phyloP scores from a whole-genome alignment of 2,797 vertebrate species.

The Oreonectes daqikongensis region DNA sequence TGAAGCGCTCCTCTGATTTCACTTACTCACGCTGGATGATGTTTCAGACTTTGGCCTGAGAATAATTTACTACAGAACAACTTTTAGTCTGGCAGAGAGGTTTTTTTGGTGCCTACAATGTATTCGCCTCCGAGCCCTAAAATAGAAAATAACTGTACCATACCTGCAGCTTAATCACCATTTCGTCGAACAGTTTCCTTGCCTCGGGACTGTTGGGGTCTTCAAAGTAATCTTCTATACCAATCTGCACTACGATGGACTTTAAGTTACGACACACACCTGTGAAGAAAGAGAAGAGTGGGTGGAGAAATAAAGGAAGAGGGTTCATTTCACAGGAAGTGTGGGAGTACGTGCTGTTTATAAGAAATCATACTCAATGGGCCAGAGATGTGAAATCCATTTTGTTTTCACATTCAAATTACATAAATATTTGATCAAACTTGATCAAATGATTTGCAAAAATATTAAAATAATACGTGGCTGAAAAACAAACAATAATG shows the following conservation, averaged over 20 bases:
- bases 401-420: too few relatives aligned
- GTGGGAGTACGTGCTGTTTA: not conserved
- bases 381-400: too few relatives aligned
- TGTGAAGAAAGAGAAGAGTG: conserved; percentile 57
- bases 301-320: not conserved
- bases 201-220: conserved; percentile 95
- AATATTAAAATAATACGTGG: too few relatives aligned
- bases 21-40: conserved; percentile 42
- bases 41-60: conserved; percentile 39
- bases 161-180: conserved; percentile 99
- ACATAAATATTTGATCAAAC: too few relatives aligned
- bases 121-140: conserved; percentile 6
- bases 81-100: conserved; percentile 34
- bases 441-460: too few relatives aligned
- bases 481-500: too few relatives aligned
- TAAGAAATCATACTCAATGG: too few relatives aligned
- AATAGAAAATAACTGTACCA: conserved; percentile 25
- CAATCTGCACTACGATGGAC: conserved; percentile 97
- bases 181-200: conserved; percentile 96
- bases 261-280: conserved; percentile 97
- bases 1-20: conserved; percentile 40
- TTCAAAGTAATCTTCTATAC: conserved; percentile 98
- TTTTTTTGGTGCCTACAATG: not conserved
- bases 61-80: conserved; percentile 20
- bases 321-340: conserved; percentile 8